Evolutionary conservation across 2,797 vertebrate species (phyloP).

Genomic region (Clarias fuscus): DNA sequence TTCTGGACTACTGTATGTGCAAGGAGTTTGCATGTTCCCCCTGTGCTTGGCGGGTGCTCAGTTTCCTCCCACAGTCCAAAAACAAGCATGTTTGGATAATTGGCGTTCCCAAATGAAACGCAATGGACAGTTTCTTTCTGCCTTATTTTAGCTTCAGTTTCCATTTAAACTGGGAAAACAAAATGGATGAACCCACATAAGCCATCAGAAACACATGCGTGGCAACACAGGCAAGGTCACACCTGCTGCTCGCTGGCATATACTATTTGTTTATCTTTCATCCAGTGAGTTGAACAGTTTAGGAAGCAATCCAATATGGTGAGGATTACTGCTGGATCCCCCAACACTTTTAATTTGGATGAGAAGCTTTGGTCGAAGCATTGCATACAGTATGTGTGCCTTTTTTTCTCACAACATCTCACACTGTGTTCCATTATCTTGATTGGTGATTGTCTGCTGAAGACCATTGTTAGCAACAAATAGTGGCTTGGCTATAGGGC

Average conservation of each 20-base stretch:
- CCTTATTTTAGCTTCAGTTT: not conserved
- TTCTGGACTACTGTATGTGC: no score
- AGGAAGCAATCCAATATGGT: conserved; percentile 61
- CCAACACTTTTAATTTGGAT: conserved; percentile 50
- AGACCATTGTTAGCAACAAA: conserved; percentile 50
- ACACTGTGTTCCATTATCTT: conserved; percentile 56
- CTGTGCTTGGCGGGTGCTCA: no score
- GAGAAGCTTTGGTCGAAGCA: conserved; percentile 32
- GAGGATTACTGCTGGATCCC: conserved; percentile 46
- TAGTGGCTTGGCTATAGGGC: conserved; percentile 19
- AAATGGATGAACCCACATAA: not conserved
- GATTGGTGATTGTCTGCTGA: conserved; percentile 57
- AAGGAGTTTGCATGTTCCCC: no score
- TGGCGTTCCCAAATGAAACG: not conserved
- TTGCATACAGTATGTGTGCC: conserved; percentile 9
- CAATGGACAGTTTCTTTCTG: not conserved
- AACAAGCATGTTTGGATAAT: no score
- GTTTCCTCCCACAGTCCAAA: no score
- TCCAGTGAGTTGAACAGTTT: conserved; percentile 41
- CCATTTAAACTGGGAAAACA: not conserved
- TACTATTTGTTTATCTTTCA: conserved; percentile 39
- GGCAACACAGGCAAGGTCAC: conserved; percentile 36
- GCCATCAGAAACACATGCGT: not conserved
- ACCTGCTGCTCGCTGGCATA: conserved; percentile 28
- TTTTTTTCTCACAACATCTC: conserved; percentile 37